phyloP scores from a whole-genome alignment of 2,888 invertebrate genomes.

The Metallyticus violacea region DNA sequence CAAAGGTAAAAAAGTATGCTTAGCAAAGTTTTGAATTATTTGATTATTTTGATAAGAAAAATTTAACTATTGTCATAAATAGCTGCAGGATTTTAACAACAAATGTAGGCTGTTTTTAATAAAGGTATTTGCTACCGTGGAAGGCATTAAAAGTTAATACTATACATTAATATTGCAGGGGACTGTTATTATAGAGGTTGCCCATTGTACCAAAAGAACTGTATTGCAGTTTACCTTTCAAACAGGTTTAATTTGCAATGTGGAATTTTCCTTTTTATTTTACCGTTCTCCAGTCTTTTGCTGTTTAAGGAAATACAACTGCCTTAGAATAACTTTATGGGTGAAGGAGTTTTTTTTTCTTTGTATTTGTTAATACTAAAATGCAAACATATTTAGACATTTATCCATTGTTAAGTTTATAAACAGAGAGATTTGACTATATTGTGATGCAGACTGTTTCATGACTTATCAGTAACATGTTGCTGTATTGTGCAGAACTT shows the following conservation, averaged over 20 bases:
- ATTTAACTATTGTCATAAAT: background rate
- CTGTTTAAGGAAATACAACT: constrained; percentile 15
- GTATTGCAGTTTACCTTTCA: background rate
- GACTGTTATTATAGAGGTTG: background rate
- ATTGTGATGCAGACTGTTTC: background rate
- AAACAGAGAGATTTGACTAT: constrained; percentile 6
- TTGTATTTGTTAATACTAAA: constrained; percentile 16
- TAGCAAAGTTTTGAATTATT: background rate
- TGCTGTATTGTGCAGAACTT: background rate
- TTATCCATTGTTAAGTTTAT: constrained; percentile 29
- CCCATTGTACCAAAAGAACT: background rate
- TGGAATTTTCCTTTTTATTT: constrained; percentile 15
- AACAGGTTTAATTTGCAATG: constrained; percentile 12
- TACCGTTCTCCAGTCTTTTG: background rate
- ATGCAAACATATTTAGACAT: constrained; percentile 25
- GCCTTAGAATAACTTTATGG: constrained; percentile 33
- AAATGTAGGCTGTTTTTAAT: background rate
- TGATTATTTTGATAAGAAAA: background rate
- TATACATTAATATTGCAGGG: background rate
- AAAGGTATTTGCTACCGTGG: background rate
- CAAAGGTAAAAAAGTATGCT: background rate
- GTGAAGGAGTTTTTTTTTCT: constrained; percentile 33
- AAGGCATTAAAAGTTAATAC: background rate
- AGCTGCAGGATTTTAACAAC: background rate
- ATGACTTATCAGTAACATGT: background rate